These are phyloP conservation scores for Xestia c-nigrum DNA, from an alignment of 2,888 invertebrate genomes.

Conservation along the genomic window DNA sequence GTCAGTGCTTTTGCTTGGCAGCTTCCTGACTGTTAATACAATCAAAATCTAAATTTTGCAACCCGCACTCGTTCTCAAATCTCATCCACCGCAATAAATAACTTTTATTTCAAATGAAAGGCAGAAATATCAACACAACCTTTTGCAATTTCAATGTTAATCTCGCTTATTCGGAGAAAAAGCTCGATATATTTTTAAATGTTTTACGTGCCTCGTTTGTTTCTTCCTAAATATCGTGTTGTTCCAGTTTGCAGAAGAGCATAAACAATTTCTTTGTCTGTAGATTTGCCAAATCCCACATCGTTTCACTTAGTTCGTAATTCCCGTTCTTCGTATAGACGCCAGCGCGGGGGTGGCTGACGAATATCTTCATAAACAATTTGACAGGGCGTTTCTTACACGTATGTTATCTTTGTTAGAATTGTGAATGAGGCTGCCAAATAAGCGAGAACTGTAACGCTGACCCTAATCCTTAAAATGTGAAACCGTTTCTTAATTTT, in stretches of 20 bases:
- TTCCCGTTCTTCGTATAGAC: slow-evolving; percentile 64
- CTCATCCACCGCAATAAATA: no score
- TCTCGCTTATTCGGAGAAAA: no score
- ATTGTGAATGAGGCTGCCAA: no score
- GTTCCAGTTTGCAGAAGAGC: slow-evolving; percentile 23
- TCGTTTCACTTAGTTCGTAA: slow-evolving; percentile 54
- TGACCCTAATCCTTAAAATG: slow-evolving; percentile 50
- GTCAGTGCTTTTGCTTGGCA: no score
- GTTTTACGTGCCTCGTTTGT: not conserved
- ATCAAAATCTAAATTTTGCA: no score
- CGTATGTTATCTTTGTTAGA: slow-evolving; percentile 41
- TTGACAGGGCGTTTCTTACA: slow-evolving; percentile 54
- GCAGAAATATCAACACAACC: no score
- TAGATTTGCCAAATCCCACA: slow-evolving; percentile 67
- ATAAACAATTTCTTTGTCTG: slow-evolving; percentile 73
- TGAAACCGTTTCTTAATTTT: not conserved
- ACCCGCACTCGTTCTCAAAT: no score
- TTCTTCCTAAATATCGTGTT: no score
- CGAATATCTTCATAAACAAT: slow-evolving; percentile 75
- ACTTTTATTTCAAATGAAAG: no score
- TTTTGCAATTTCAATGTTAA: no score
- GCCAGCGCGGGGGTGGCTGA: slow-evolving; percentile 42
- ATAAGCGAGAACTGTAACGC: not conserved
- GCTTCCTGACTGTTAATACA: no score
- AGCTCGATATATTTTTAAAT: not conserved